Evolutionary conservation across 2,797 vertebrate genomes (phyloP), one percentile per base, ranked within the genome.

Genomic region (Tolypeutes matacus): DNA sequence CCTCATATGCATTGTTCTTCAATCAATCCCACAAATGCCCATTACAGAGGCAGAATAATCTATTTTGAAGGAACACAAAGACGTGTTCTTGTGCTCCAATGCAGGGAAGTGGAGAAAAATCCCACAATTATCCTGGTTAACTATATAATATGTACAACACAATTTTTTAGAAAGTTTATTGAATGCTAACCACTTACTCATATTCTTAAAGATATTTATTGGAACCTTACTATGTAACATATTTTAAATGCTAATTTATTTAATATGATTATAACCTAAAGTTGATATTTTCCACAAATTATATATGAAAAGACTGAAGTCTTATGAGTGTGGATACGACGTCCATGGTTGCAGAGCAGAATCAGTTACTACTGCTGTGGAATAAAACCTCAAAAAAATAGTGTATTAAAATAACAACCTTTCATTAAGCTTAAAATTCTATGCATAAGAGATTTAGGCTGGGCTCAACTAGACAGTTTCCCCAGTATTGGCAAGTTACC

Each of bases 1-100:
- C 58, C 56, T 95, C 92, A 95, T 84, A 92, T 23, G 82, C 46
- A 86, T 89, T 94, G 85, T 95, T 96, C 94, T 94, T 95, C 65
- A 88, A 31, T 96, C 92, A 96, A 6, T 92, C 82, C 85, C 65
- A 73, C 34, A 86, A 88, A 69, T 77, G 92, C 90, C 90, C 88
- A 93, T 94, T 94, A 90, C n/a, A 93, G 93, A 86, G 53, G 46
- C 86, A 93, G 53, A 97, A 94, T 89, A 88, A 92, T 80, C 69
- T 94, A 78, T 80, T 96, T 87, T 83, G 49, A 96, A 96, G 95
- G 85, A 92, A 78, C 58, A 75, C 46, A 72, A 51, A 94, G 67
- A 64, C 42, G 86, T 96, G 77, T 85, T 85, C 84, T 94, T 95
- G 15, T 82, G 87, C 89, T 70, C 78, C 46, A 65, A 12, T 62